A percentile compares a stretch with the other conserved stretches of the same genome.
Conservation (phyloP, 2,888 invertebrate species). For the Orchesellides sinensis region DNA sequence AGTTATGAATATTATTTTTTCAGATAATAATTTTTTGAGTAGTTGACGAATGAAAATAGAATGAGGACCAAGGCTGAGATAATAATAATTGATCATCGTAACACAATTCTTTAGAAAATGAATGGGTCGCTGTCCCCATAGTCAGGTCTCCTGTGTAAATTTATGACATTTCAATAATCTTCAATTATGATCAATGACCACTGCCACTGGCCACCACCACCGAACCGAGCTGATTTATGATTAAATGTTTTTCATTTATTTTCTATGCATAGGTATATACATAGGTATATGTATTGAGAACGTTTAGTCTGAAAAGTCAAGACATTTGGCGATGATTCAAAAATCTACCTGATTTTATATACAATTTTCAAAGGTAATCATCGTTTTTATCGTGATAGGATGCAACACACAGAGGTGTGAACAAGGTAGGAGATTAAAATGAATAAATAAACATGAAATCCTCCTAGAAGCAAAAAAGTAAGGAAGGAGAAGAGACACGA, state of each 20-base stretch:
- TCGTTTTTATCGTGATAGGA: constrained; percentile 13
- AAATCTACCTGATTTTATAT: constrained; percentile 4
- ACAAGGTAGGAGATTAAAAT: constrained; percentile 41
- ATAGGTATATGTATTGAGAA: too few relatives aligned
- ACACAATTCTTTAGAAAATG: not conserved
- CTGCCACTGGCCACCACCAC: too few relatives aligned
- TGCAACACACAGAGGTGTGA: constrained; percentile 38
- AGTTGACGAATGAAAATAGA: not conserved
- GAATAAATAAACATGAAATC: constrained; percentile 41
- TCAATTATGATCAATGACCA: constrained; percentile 22
- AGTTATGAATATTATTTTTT: too few relatives aligned
- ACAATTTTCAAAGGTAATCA: constrained; percentile 1
- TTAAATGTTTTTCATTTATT: too few relatives aligned
- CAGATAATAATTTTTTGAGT: not conserved
- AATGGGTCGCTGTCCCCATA: not conserved
- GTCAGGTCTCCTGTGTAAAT: not conserved
- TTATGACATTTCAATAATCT: constrained; percentile 32
- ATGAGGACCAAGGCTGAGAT: constrained; percentile 33
- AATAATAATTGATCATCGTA: constrained; percentile 7
- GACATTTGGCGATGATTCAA: constrained; percentile 39
- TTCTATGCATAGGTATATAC: too few relatives aligned
- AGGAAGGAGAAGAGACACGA: not conserved
- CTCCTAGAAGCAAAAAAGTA: not conserved
- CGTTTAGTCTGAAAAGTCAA: too few relatives aligned
- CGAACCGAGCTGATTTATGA: too few relatives aligned